A percentile compares a stretch with the other conserved stretches of the same genome.
Evolutionary conservation across 37 sponge, comb jelly and placozoan species (phyloP).

Genomic region (Eunapius fragilis): DNA sequence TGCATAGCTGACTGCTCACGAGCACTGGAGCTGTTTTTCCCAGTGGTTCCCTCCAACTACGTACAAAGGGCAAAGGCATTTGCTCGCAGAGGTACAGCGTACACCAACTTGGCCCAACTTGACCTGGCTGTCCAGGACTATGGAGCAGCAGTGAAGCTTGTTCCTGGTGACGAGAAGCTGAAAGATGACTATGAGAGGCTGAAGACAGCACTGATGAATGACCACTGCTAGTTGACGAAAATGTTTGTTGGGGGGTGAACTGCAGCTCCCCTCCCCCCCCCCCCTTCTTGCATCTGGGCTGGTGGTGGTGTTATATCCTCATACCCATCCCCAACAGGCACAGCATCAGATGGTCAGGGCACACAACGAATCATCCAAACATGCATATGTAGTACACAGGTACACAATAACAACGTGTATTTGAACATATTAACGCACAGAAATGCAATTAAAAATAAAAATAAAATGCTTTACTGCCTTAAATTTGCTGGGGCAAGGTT

Average conservation of each 20-base stretch:
- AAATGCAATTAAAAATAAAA: not conserved
- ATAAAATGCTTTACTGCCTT: not conserved
- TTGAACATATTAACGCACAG: not conserved
- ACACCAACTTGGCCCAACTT: slow-evolving; percentile 55
- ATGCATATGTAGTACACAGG: not conserved
- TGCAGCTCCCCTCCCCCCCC: no score
- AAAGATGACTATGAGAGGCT: slow-evolving; percentile 55
- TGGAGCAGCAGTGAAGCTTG: slow-evolving; percentile 67
- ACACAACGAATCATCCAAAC: not conserved
- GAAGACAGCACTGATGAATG: slow-evolving; percentile 6
- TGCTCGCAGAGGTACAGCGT: slow-evolving; percentile 90
- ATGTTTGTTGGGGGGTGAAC: no score
- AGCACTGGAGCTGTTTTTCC: slow-evolving; percentile 86
- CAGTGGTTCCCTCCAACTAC: slow-evolving; percentile 84
- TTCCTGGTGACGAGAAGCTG: slow-evolving; percentile 49
- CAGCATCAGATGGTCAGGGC: not conserved
- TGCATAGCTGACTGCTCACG: slow-evolving; percentile 75
- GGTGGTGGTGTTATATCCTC: no score
- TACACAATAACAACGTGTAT: not conserved
- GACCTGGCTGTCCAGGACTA: slow-evolving; percentile 79
- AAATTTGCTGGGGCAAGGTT: not conserved
- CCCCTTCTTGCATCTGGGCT: no score
- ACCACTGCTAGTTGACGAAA: not conserved
- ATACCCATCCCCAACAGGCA: not conserved
- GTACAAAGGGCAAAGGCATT: slow-evolving; percentile 74